Conservation (phyloP, 2,888 invertebrate genomes). For the Arctia plantaginis region DNA sequence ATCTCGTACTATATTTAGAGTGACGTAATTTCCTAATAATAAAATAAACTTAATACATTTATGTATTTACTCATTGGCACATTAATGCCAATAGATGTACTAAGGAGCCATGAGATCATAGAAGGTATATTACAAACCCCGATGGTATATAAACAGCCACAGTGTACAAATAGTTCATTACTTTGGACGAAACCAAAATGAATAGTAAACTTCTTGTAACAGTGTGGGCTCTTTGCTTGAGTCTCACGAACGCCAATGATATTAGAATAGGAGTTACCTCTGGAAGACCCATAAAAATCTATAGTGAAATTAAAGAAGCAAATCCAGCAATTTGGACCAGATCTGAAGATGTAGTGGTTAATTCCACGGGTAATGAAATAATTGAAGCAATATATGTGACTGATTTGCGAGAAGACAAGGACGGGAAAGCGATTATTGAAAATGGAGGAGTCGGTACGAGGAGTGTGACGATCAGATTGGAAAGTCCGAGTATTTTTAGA, state of each 20-base stretch:
- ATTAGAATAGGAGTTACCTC: conserved; percentile 57
- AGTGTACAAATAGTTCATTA: neutral
- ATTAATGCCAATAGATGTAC: conserved; percentile 38
- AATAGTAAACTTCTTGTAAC: conserved; percentile 31
- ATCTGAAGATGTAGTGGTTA: conserved; percentile 69
- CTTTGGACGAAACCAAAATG: conserved; percentile 27
- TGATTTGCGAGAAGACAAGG: conserved; percentile 72
- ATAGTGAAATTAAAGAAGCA: conserved; percentile 70
- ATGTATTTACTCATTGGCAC: conserved; percentile 40
- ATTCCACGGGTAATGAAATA: conserved; percentile 65
- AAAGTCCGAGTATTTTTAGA: conserved; percentile 72
- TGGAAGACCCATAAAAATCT: conserved; percentile 64
- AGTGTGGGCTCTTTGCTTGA: conserved; percentile 30
- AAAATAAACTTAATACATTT: conserved; percentile 22
- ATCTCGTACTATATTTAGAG: conserved; percentile 11
- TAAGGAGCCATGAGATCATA: conserved; percentile 45
- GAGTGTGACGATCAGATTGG: conserved; percentile 70
- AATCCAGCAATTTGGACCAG: conserved; percentile 75
- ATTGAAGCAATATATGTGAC: conserved; percentile 73
- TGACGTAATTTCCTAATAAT: conserved; percentile 35
- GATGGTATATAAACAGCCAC: conserved; percentile 33
- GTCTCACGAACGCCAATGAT: conserved; percentile 53
- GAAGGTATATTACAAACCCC: conserved; percentile 8
- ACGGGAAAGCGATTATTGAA: conserved; percentile 70
- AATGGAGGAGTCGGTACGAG: conserved; percentile 73